Evolutionary conservation across 2,888 invertebrate genomes (phyloP).

Genomic region (Limnephilus auricula): DNA sequence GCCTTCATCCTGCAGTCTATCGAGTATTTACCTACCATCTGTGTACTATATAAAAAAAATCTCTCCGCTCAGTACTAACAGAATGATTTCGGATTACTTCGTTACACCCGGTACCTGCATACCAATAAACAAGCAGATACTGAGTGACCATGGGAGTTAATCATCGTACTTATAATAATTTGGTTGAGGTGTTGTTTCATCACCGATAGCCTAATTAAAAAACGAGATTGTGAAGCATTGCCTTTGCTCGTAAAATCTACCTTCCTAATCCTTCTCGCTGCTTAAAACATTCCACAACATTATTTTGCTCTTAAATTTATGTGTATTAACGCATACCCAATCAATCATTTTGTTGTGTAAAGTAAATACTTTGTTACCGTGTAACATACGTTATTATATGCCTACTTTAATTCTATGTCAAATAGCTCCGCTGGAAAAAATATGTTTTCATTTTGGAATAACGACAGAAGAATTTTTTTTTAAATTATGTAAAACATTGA

Average conservation of each 20-base stretch:
- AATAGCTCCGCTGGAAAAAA: background rate
- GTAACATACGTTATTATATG: background rate
- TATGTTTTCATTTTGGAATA: background rate
- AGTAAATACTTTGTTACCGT: background rate
- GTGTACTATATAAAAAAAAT: no score
- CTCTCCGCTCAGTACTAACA: background rate
- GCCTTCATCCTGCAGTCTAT: no score
- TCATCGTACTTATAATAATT: constrained; percentile 26
- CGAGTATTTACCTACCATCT: background rate
- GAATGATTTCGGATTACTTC: background rate
- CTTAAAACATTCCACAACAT: background rate
- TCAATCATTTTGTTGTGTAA: background rate
- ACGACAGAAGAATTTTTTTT: background rate
- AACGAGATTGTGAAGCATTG: constrained; percentile 12
- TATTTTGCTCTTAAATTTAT: background rate
- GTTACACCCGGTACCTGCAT: background rate
- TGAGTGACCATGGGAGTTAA: constrained; percentile 7
- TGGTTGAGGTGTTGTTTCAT: constrained; percentile 12
- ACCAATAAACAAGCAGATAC: background rate
- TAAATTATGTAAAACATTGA: background rate
- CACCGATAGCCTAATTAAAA: background rate
- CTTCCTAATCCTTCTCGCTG: background rate
- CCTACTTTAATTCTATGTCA: background rate
- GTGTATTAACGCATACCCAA: background rate
- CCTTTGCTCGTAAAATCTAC: background rate